Evolutionary conservation across 1,140 invertebrate species (phyloP), one percentile per base, ranked within the genome.

Genomic region (Mesaphorura yosii): DNA sequence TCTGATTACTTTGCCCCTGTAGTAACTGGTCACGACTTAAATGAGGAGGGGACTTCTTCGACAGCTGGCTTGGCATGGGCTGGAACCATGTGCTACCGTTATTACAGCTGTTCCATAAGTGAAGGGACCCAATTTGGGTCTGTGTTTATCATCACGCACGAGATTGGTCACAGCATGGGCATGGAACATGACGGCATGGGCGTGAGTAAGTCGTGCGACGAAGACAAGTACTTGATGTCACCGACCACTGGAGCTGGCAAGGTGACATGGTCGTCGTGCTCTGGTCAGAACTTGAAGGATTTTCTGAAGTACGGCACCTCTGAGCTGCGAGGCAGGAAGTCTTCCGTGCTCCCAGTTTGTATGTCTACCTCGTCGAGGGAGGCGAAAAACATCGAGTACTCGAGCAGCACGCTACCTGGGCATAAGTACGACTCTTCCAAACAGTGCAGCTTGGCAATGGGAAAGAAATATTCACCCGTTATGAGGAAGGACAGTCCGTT

Each of bases 101-200:
- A 66, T 27, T 68, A 69, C 53, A 66, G 64, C 42, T 69, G 68
- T 45, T 58, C 56, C 2, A 46, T 56, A 4, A 68, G 65, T 47
- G 68, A 69, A 60, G 67, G 66, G n/a, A 59, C 61, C 1, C 61
- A 64, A 37, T 68, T 69, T 48, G 66, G 66, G 31, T 59, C 66
- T 19, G 67, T 65, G 12, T 63, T 66, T 15, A 66, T 69, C 1
- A 65, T 66, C 2, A 66, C 64, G 19, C 67, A 69, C 53, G 67
- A 69, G 51, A 66, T 69, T 54, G 67, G 67, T n/a, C 67, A 68
- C 48, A 66, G 66, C 54, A 38, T 69, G 25, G 67, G 67, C 12
- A 69, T 69, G 67, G 66, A 69, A 39, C 68, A 69, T 51, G 68
- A 69, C 53, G 68, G 68, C 12, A 45, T 53, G 22, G 66, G 66